These are phyloP conservation scores for Oenanthe oenanthe DNA, from an alignment of 2,113 vertebrate species.

Conservation along the genomic window DNA sequence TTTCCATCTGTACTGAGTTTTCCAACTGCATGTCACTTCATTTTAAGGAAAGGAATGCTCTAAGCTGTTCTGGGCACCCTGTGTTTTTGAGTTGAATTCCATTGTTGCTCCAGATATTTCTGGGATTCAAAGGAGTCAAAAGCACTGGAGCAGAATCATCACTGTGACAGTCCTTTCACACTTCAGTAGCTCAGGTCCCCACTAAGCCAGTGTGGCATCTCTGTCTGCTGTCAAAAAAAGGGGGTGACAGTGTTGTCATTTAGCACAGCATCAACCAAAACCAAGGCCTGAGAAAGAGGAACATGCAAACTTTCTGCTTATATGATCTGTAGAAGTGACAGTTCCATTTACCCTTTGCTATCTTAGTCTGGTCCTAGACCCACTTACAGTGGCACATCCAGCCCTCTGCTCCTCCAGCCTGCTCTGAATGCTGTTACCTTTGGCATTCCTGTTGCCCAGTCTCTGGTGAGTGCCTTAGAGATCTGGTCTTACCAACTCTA, in stretches of 20 bases:
- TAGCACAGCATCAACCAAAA: neutral
- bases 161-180: conserved; percentile 33
- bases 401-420: neutral
- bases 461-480: neutral
- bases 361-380: neutral
- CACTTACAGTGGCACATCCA: neutral
- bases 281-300: neutral
- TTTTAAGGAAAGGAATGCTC: neutral
- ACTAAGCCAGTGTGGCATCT: neutral
- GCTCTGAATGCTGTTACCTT: neutral
- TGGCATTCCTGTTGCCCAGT: neutral
- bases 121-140: neutral
- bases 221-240: conserved; percentile 12
- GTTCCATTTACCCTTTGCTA: neutral
- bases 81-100: neutral
- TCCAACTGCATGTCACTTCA: neutral
- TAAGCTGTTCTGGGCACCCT: neutral
- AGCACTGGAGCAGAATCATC: neutral
- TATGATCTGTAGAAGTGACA: neutral
- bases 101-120: neutral
- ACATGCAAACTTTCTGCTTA: neutral
- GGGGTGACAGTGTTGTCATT: neutral
- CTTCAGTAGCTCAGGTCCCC: neutral
- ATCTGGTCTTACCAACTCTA: neutral
- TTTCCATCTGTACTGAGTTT: neutral